A percentile compares a stretch with the other conserved stretches of the same genome.
These are phyloP conservation scores for Menidia beryllina DNA, from an alignment of 2,113 vertebrate genomes.

Conservation along the genomic window DNA sequence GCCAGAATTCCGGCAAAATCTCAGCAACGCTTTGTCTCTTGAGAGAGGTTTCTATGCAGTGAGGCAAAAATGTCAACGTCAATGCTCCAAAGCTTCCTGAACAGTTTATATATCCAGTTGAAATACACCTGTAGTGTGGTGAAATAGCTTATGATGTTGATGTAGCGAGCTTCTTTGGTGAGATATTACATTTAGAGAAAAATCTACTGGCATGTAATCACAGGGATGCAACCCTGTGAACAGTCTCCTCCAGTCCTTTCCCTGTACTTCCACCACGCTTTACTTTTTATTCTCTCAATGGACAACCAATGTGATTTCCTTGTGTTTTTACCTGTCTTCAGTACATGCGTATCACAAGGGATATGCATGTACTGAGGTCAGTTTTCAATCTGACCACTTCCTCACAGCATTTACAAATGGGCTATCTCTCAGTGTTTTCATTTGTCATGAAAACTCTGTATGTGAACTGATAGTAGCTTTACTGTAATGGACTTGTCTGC, in stretches of 20 bases:
- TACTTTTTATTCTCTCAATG: constrained; percentile 8
- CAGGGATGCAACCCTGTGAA: constrained; percentile 13
- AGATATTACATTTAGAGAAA: constrained; percentile 14
- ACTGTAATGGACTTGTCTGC: constrained; percentile 31
- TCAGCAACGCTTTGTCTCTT: constrained; percentile 73
- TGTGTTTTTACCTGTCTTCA: background rate
- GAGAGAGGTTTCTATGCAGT: constrained; percentile 52
- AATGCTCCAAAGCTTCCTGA: constrained; percentile 19
- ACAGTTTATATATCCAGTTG: background rate
- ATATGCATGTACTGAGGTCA: background rate
- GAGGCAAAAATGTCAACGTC: constrained; percentile 44
- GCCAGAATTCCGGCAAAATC: constrained; percentile 69
- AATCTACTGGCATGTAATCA: constrained; percentile 28
- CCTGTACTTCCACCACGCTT: background rate
- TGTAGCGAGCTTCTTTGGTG: constrained; percentile 2
- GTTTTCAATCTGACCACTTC: constrained; percentile 13
- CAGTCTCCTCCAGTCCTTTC: constrained; percentile 7
- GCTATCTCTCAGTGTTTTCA: constrained; percentile 27
- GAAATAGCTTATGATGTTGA: constrained; percentile 22
- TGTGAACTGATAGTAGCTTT: constrained; percentile 38
- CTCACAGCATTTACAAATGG: constrained; percentile 17
- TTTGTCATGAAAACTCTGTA: constrained; percentile 33
- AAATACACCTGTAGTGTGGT: background rate
- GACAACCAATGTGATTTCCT: background rate
- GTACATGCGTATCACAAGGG: background rate